phyloP scores from a whole-genome alignment of 2,797 vertebrate species.

The Centropyge bicolor region DNA sequence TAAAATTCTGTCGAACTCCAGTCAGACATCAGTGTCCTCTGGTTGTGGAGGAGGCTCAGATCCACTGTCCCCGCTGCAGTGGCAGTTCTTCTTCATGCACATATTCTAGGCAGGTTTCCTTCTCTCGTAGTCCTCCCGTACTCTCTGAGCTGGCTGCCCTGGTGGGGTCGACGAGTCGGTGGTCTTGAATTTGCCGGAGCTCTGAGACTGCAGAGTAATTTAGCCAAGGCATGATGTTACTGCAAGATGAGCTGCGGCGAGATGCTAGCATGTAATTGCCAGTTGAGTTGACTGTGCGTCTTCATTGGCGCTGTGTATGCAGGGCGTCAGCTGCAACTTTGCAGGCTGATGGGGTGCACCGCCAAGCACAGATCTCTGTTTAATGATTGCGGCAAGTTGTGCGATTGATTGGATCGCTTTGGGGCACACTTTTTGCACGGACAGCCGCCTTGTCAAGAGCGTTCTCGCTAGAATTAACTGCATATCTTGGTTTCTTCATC shows the following conservation, averaged over 20 bases:
- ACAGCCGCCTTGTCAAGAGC: constrained; percentile 65
- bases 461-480: constrained; percentile 65
- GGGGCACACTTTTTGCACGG: constrained; percentile 73
- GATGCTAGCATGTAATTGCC: constrained; percentile 47
- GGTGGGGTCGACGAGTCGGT: constrained; percentile 7
- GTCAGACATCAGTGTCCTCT: neutral
- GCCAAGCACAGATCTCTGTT: constrained; percentile 60
- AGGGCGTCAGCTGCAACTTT: constrained; percentile 54
- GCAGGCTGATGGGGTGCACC: constrained; percentile 44
- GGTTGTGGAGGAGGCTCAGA: neutral
- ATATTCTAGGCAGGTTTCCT: constrained; percentile 33
- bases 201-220: constrained; percentile 37
- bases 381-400: constrained; percentile 73
- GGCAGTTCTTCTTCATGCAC: constrained; percentile 8
- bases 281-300: constrained; percentile 32
- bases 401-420: constrained; percentile 76
- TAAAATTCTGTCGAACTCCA: neutral
- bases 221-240: constrained; percentile 35
- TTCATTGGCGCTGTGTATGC: constrained; percentile 44
- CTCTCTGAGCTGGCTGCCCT: neutral
- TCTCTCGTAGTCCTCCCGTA: neutral
- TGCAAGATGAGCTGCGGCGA: constrained; percentile 56
- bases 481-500: constrained; percentile 76
- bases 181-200: constrained; percentile 16
- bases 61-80: neutral